Evolutionary conservation across 2,888 invertebrate species (phyloP).

Genomic region (Dynastes maya): DNA sequence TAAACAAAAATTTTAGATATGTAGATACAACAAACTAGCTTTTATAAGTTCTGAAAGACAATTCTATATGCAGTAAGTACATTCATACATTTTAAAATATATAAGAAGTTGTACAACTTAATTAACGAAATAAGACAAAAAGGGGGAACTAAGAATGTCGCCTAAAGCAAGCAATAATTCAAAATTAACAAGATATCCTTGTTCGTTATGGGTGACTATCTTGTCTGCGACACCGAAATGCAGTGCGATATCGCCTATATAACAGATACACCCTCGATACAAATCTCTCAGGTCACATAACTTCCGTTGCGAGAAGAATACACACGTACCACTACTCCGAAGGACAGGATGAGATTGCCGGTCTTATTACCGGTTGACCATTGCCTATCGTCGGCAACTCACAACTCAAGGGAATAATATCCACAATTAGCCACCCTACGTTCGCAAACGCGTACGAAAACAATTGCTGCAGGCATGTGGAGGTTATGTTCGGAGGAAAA

Average conservation of each 20-base stretch:
- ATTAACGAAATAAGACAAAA: not conserved
- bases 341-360: constrained; percentile 1
- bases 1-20: too few species aligned
- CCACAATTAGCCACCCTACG: constrained; percentile 2
- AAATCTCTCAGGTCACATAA: constrained; percentile 13
- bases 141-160: not conserved
- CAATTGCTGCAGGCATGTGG: not conserved
- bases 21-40: too few species aligned
- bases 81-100: too few species aligned
- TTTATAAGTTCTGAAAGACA: too few species aligned
- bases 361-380: constrained; percentile 7
- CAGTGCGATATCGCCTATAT: not conserved
- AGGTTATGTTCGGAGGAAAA: not conserved
- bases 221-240: not conserved
- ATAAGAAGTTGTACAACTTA: not conserved
- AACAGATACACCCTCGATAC: not conserved
- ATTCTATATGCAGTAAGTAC: too few species aligned
- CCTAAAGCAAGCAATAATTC: not conserved
- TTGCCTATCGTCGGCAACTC: not conserved
- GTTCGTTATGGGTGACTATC: not conserved
- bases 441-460: not conserved
- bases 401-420: not conserved
- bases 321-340: not conserved
- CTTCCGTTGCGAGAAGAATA: not conserved
- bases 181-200: constrained; percentile 1